Evolutionary conservation across 2,888 invertebrate genomes (phyloP), one percentile per base, ranked within the genome.

Genomic region (Dinocampus coccinellae): DNA sequence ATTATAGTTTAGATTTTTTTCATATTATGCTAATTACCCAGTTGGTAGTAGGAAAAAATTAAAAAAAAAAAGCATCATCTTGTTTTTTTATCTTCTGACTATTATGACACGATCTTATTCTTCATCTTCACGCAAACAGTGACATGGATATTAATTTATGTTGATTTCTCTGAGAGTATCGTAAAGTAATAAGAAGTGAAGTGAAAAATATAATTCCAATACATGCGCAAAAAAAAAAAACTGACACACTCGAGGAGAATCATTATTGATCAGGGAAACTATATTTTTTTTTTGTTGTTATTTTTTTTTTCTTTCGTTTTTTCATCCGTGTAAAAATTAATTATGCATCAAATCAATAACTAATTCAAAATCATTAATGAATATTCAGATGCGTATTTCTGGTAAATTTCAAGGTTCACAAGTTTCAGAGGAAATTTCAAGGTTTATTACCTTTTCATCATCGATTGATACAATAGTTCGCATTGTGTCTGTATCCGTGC

Each of bases 401-500:
- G 16, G 7, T 10, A 13, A 61, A 36, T 62, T 64, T 61, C 68
- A 69, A 73, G 65, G 61, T 65, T 60, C 53, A 47, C 53, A 20
- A 16, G 13, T 55, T n/a, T 52, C 42, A 58, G 42, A 33, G 55
- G 52, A 67, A 67, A 69, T 60, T 69, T 36, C 47, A 63, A 22
- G n/a, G 20, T 52, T 64, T 22, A 22, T 78, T 72, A 87, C 87
- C 84, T 87, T 87, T 42, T 87, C 87, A 24, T 87, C 86, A 62
- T 87, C 86, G 66, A 87, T 79, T 1, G 85, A 85, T 22, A 87
- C 84, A 39, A 85, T 82, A 9, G 87, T 87, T 72, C 84, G 82
- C 78, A 87, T 79, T 10, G 87, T 87, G 53, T 87, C 87, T n/a
- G 85, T 87, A 70, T 87, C 86, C 2, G 85, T 82, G 1, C 86